Percentiles rank a stretch among this genome's conserved stretches.
phyloP scores from a whole-genome alignment of 1,140 invertebrate genomes.

The Pseudomyrmex sp. region DNA sequence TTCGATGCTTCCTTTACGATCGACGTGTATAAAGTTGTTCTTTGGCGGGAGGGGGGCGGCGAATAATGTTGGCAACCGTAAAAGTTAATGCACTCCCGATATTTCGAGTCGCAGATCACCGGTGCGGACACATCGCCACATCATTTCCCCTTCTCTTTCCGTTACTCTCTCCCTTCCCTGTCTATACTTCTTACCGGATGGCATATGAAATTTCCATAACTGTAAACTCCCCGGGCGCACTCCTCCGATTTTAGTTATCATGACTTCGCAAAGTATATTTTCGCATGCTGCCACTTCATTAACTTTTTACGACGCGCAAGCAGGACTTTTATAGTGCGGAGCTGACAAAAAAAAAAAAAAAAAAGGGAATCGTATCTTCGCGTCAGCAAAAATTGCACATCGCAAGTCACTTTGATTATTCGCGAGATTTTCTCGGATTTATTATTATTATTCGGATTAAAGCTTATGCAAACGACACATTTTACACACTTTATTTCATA shows the following conservation, averaged over 20 bases:
- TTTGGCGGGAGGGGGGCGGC: constrained; percentile 39
- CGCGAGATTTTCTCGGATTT: not conserved
- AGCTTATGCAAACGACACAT: not conserved
- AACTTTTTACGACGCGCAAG: constrained; percentile 49
- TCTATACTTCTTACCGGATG: constrained; percentile 42
- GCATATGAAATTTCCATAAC: constrained; percentile 58
- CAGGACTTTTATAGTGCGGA: constrained; percentile 15
- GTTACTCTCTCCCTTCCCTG: not conserved
- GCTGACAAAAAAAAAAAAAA: constrained; percentile 16
- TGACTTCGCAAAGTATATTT: constrained; percentile 46
- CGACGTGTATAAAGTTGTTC: constrained; percentile 71
- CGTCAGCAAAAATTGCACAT: not conserved
- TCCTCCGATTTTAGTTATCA: constrained; percentile 38
- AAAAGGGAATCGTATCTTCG: constrained; percentile 17
- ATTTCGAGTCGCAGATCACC: constrained; percentile 53
- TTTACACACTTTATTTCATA: not conserved
- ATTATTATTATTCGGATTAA: not conserved
- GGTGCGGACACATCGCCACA: not conserved
- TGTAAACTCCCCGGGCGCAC: constrained; percentile 20
- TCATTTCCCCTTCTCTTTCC: not conserved
- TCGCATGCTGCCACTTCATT: constrained; percentile 51
- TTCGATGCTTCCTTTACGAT: constrained; percentile 71
- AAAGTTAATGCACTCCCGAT: constrained; percentile 74
- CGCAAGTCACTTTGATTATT: not conserved
- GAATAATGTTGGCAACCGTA: constrained; percentile 71